phyloP scores from a whole-genome alignment of 2,113 vertebrate species.

The Ursus arctos region DNA sequence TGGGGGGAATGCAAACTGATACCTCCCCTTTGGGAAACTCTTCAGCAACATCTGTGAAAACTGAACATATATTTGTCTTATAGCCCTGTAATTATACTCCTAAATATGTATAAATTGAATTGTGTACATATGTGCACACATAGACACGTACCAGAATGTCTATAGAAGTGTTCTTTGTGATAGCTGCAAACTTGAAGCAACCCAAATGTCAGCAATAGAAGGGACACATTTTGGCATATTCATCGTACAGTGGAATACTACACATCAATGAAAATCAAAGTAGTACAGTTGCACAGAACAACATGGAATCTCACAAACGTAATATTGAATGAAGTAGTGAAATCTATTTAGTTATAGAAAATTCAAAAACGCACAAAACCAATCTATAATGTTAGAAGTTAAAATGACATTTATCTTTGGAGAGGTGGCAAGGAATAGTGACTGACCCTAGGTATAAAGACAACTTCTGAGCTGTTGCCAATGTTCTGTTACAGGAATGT shows the following conservation, averaged over 20 bases:
- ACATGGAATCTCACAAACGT: not conserved
- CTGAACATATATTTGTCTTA: not conserved
- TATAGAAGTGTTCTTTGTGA: not conserved
- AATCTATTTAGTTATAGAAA: conserved; percentile 36
- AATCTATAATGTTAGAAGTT: not conserved
- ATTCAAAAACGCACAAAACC: not conserved
- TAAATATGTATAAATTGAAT: not conserved
- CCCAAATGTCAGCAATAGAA: not conserved
- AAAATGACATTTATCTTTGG: not conserved
- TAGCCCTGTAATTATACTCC: not conserved
- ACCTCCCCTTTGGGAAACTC: not conserved
- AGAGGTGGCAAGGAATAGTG: not conserved
- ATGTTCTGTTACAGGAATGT: not conserved
- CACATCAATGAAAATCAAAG: not conserved
- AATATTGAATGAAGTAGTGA: not conserved
- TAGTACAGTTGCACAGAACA: not conserved
- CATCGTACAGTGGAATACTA: not conserved
- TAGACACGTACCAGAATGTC: not conserved
- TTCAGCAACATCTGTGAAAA: not conserved
- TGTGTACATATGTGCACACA: not conserved
- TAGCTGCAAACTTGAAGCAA: not conserved
- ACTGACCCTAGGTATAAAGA: not conserved
- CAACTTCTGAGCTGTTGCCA: not conserved
- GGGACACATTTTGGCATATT: not conserved
- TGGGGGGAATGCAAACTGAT: not conserved